These are phyloP conservation scores for Ceratotherium simum DNA, from an alignment of 2,113 vertebrate species.

Conservation along the genomic window DNA sequence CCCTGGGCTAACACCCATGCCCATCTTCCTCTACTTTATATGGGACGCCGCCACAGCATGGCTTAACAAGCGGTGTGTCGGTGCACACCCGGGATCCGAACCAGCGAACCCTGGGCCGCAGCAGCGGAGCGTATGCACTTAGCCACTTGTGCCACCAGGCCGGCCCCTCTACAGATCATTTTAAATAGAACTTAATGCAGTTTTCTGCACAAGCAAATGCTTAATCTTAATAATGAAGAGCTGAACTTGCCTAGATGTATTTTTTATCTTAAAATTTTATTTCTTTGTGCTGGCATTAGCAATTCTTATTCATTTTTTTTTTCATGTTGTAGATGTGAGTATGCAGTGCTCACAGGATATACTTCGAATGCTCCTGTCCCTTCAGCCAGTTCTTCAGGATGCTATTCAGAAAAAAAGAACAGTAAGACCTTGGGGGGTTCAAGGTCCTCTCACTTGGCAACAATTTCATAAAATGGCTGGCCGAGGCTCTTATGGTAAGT, in stretches of 20 bases:
- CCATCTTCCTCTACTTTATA: no score
- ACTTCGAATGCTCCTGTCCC: conserved; percentile 96
- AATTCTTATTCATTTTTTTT: conserved; percentile 43
- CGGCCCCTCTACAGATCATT: not conserved
- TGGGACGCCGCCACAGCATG: no score
- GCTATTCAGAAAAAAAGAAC: conserved; percentile 98
- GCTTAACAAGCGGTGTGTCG: no score
- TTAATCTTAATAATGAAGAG: conserved; percentile 11
- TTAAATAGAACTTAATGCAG: not conserved
- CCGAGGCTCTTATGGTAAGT: conserved; percentile 97
- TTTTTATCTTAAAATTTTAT: conserved; percentile 9
- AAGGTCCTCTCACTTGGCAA: conserved; percentile 99
- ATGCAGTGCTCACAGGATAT: conserved; percentile 98
- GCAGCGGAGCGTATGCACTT: no score
- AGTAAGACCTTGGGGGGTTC: conserved; percentile 97
- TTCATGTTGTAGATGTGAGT: conserved; percentile 93
- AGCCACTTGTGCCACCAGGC: no score
- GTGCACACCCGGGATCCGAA: no score
- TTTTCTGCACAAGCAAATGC: not conserved
- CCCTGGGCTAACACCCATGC: no score
- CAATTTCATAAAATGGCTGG: conserved; percentile 99
- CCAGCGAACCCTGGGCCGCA: no score
- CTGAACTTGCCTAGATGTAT: conserved; percentile 16
- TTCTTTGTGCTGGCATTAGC: conserved; percentile 22
- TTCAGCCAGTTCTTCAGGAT: conserved; percentile 98